Evolutionary conservation across 2,113 vertebrate species (phyloP).

Genomic region (Perca fluviatilis): DNA sequence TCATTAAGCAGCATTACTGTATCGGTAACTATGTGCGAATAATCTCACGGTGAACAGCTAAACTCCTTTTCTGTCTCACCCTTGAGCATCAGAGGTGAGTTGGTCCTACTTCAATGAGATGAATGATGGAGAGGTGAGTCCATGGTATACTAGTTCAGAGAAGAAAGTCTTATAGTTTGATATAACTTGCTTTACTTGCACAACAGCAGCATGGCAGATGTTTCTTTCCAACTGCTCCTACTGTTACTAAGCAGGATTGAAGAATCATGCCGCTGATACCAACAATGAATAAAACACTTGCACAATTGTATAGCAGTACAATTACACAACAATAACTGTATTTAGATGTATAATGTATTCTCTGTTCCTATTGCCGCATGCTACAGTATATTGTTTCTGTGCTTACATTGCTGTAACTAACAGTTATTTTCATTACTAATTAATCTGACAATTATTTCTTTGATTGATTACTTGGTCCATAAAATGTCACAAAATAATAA

Average conservation of each 20-base stretch:
- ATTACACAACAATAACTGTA: slow-evolving; percentile 4
- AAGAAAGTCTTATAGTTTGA: not conserved
- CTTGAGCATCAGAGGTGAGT: slow-evolving; percentile 18
- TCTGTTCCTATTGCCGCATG: not conserved
- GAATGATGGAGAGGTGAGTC: slow-evolving; percentile 1
- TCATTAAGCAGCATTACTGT: slow-evolving; percentile 57
- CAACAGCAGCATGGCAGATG: not conserved
- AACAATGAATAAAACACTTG: not conserved
- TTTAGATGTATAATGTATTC: slow-evolving; percentile 1
- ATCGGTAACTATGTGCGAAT: slow-evolving; percentile 52
- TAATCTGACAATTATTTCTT: not conserved
- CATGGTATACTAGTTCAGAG: not conserved
- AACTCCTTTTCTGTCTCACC: slow-evolving; percentile 20
- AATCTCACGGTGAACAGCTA: slow-evolving; percentile 49
- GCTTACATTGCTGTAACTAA: not conserved
- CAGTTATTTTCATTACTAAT: not conserved
- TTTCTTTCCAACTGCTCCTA: not conserved
- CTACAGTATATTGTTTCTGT: not conserved
- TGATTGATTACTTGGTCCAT: not conserved
- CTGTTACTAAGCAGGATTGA: not conserved
- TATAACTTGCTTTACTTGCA: not conserved
- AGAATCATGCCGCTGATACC: not conserved
- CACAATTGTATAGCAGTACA: not conserved
- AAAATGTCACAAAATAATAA: not conserved
- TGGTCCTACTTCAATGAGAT: slow-evolving; percentile 20